Conservation (phyloP, 2,888 invertebrate genomes). For the Archaeoteleia sp. region DNA sequence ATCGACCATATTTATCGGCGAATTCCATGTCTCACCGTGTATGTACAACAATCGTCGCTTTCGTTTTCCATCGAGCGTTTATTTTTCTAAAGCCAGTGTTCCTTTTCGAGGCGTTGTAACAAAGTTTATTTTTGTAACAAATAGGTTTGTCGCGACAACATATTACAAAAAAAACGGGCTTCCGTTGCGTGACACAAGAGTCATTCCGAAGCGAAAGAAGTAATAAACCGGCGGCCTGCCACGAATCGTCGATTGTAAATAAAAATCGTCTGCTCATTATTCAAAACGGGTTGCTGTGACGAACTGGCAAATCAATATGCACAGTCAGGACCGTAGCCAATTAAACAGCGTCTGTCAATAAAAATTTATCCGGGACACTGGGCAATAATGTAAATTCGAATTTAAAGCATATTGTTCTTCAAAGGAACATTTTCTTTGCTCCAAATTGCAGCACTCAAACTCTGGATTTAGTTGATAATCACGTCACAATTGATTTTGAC, state of each 20-base stretch:
- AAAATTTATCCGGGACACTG: no score
- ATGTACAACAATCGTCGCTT: slow-evolving; percentile 22
- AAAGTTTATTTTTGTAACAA: slow-evolving; percentile 38
- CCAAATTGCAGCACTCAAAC: no score
- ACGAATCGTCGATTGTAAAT: background rate
- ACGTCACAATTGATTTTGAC: no score
- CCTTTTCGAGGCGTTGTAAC: slow-evolving; percentile 17
- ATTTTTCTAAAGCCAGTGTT: slow-evolving; percentile 32
- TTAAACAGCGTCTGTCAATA: background rate
- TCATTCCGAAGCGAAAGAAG: background rate
- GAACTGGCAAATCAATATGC: background rate
- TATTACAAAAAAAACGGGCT: slow-evolving; percentile 15
- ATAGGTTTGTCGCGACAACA: slow-evolving; percentile 19
- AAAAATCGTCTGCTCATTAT: slow-evolving; percentile 1
- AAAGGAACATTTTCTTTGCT: no score
- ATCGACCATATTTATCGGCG: slow-evolving; percentile 31
- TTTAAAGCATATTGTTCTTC: no score
- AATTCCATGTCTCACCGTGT: slow-evolving; percentile 15
- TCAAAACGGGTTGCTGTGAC: background rate
- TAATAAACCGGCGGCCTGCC: background rate
- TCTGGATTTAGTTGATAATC: no score
- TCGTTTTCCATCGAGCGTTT: slow-evolving; percentile 24
- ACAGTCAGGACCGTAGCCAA: slow-evolving; percentile 12
- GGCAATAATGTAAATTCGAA: no score
- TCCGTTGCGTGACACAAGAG: slow-evolving; percentile 19